Base-by-base conservation (phyloP, 2,797 vertebrate genomes). In the Apogon hyalosoma region DNA sequence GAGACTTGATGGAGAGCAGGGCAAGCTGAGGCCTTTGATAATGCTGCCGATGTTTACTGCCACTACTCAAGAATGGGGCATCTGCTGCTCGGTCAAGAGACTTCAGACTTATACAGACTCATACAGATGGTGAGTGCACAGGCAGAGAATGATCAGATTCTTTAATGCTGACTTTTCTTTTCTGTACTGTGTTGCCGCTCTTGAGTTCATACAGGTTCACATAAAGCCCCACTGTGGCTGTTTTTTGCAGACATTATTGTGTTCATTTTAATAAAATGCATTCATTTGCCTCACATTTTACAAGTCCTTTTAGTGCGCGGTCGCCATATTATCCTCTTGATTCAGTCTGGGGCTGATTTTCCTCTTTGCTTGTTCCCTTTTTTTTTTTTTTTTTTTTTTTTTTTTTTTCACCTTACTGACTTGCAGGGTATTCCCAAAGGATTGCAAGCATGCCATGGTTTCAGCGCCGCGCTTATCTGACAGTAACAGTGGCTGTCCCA, bases 11-110 rank as follows among this genome's bases (percentile, higher is more conserved):
- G 82, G 87, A 82, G 87, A 87, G 87, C 73, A 16, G 74, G 83
- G 81, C 83, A 80, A 82, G 88, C 88, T 87, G 84, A 88, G 86
- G 85, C 84, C 89, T 93, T 93, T 92, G 92, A 92, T 93, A 92
- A 78, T 79, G 84, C 79, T 73, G 85, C 77, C 76, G 75, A 85
- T 82, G 87, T 87, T 86, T 87, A 83, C 87, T 48, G 76, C 85
- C 77, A 13, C 78, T 43, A 51, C 85, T 88, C 75, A 62, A 87
- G 85, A 87, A 80, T 41, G 58, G 81, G 80, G 85, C 84, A 78
- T 86, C 85, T 73, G 78, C 79, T 79, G 1, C 57, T 63, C 81
- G 60, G 73, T 82, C 80, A 21, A 69, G 74, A 83, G 78, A 63
- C 69, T 66, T 69, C 72, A 71, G 73, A 77, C 72, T 66, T 54